phyloP scores from a whole-genome alignment of 2,113 vertebrate genomes.

The Ellobius talpinus region DNA sequence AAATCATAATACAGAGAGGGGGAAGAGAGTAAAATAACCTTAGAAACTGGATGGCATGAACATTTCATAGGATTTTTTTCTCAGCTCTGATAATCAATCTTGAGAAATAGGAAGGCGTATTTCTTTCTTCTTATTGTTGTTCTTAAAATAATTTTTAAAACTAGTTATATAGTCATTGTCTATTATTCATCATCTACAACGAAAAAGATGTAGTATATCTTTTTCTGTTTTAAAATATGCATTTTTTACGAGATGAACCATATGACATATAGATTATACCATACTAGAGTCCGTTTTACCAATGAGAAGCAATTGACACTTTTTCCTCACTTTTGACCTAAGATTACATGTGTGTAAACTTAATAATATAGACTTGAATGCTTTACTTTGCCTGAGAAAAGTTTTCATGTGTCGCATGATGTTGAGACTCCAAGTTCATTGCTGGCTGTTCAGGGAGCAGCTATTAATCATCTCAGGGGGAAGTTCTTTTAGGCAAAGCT shows the following conservation, averaged over 20 bases:
- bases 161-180: not conserved
- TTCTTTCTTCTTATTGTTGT: slow-evolving; percentile 22
- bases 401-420: not conserved
- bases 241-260: not conserved
- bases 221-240: slow-evolving; percentile 1
- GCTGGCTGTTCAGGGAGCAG: not conserved
- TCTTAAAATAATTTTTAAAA: not conserved
- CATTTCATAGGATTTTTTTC: not conserved
- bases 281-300: slow-evolving; percentile 20
- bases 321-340: slow-evolving; percentile 16
- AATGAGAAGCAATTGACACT: not conserved
- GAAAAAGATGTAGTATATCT: not conserved
- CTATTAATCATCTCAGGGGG: not conserved
- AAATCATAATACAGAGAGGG: slow-evolving; percentile 31
- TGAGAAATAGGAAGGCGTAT: not conserved
- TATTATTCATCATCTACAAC: slow-evolving; percentile 15
- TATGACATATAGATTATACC: not conserved
- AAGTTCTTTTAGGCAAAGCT: not conserved
- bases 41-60: not conserved
- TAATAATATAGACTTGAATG: not conserved
- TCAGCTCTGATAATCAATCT: slow-evolving; percentile 1
- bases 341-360: not conserved
- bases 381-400: not conserved
- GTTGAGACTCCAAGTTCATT: not conserved
- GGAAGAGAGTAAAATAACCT: not conserved